Evolutionary conservation across 2,113 vertebrate species (phyloP).

Genomic region (Pseudorasbora parva): DNA sequence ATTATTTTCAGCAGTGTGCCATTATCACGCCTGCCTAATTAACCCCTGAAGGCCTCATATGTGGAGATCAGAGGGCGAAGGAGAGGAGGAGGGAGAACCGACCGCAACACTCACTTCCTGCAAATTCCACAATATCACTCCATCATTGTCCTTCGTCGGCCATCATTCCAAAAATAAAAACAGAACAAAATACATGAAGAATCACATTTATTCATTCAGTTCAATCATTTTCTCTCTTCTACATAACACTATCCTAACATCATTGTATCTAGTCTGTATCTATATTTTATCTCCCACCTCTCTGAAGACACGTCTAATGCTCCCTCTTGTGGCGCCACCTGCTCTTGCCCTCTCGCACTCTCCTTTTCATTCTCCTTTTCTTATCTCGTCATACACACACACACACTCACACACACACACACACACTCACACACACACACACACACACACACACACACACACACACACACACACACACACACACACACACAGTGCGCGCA

Average conservation of each 20-base stretch:
- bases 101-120: slow-evolving; percentile 68
- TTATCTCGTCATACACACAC: background rate
- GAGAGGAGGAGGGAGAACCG: slow-evolving; percentile 49
- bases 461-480: background rate
- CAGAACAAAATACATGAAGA: background rate
- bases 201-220: slow-evolving; percentile 1
- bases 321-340: slow-evolving; percentile 78
- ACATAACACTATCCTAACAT: slow-evolving; percentile 22
- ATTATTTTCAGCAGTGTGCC: slow-evolving; percentile 77
- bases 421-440: slow-evolving; percentile 7
- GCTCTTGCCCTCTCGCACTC: background rate
- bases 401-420: background rate
- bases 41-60: slow-evolving; percentile 77
- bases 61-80: slow-evolving; percentile 72
- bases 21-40: slow-evolving; percentile 81
- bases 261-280: background rate
- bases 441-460: slow-evolving; percentile 15
- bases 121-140: slow-evolving; percentile 62
- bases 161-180: slow-evolving; percentile 61
- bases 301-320: slow-evolving; percentile 53
- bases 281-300: background rate
- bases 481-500: too few species aligned
- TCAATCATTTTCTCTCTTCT: background rate
- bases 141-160: slow-evolving; percentile 67
- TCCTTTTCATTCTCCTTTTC: slow-evolving; percentile 11